Conservation (phyloP, 92 coral and sea anemone species). For the Montipora capitata region DNA sequence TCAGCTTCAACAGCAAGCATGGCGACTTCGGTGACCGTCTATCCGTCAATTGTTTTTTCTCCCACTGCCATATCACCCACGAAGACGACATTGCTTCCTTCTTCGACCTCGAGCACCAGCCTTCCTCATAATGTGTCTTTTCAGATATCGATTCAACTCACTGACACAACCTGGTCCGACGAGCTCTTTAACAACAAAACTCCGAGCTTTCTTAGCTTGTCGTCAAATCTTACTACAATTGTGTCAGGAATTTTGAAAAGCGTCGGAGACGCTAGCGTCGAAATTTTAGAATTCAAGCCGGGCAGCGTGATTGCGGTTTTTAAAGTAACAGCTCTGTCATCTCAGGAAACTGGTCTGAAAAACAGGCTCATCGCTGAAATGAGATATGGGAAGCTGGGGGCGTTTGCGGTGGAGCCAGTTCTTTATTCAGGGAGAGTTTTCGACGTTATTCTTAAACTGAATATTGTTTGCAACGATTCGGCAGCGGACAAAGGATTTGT, state of each 20-base stretch:
- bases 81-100: slow-evolving; percentile 12
- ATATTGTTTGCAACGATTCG: slow-evolving; percentile 16
- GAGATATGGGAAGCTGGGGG: slow-evolving; percentile 23
- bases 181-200: slow-evolving; percentile 27
- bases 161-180: slow-evolving; percentile 14
- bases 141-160: slow-evolving; percentile 36
- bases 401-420: slow-evolving; percentile 23
- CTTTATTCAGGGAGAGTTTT: slow-evolving; percentile 19
- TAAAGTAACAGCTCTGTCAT: not conserved
- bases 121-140: slow-evolving; percentile 20
- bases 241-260: slow-evolving; percentile 5
- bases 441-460: slow-evolving; percentile 25
- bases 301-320: slow-evolving; percentile 52
- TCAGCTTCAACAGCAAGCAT: slow-evolving; percentile 20
- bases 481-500: slow-evolving; percentile 20
- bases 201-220: slow-evolving; percentile 12
- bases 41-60: not conserved
- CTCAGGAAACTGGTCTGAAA: not conserved
- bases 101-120: slow-evolving; percentile 17
- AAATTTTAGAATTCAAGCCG: slow-evolving; percentile 34
- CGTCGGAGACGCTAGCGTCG: slow-evolving; percentile 4
- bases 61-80: slow-evolving; percentile 16
- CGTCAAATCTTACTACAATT: slow-evolving; percentile 18
- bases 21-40: slow-evolving; percentile 27
- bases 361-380: slow-evolving; percentile 4